Conservation (phyloP, 2,888 invertebrate genomes). For the Hemicrepidius hirtus region DNA sequence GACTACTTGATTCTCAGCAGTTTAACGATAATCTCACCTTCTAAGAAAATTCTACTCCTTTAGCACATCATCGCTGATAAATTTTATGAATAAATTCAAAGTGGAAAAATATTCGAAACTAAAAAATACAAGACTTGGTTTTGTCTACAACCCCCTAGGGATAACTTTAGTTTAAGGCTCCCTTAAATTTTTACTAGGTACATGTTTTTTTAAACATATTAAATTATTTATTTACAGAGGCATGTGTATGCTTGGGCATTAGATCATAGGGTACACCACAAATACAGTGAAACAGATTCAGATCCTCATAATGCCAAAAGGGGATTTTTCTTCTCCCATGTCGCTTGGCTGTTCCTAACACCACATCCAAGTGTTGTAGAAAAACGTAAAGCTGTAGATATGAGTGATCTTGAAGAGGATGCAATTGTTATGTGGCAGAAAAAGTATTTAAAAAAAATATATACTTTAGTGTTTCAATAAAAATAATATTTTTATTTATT, state of each 20-base stretch:
- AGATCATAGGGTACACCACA: slow-evolving; percentile 92
- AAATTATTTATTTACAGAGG: slow-evolving; percentile 74
- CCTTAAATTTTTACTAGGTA: no score
- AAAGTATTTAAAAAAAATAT: no score
- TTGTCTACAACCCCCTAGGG: no score
- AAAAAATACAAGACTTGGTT: no score
- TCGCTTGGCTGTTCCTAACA: slow-evolving; percentile 92
- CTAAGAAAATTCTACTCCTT: no score
- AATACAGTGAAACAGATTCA: slow-evolving; percentile 90
- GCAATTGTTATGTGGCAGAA: slow-evolving; percentile 86
- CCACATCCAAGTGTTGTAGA: slow-evolving; percentile 87
- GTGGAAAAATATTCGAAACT: no score
- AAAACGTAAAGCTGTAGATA: slow-evolving; percentile 80
- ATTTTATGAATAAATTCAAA: no score
- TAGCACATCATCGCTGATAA: no score
- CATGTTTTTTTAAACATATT: not conserved
- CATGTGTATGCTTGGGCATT: slow-evolving; percentile 91
- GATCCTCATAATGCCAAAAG: slow-evolving; percentile 89
- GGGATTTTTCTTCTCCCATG: slow-evolving; percentile 88
- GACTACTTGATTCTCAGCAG: no score
- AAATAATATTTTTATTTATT: slow-evolving; percentile 26
- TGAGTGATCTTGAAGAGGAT: slow-evolving; percentile 83
- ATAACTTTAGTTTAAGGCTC: no score
- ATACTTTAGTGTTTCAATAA: no score
- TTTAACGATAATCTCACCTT: no score